Base-by-base conservation (phyloP, 2,113 vertebrate species). In the Phalacrocorax pelagicus region DNA sequence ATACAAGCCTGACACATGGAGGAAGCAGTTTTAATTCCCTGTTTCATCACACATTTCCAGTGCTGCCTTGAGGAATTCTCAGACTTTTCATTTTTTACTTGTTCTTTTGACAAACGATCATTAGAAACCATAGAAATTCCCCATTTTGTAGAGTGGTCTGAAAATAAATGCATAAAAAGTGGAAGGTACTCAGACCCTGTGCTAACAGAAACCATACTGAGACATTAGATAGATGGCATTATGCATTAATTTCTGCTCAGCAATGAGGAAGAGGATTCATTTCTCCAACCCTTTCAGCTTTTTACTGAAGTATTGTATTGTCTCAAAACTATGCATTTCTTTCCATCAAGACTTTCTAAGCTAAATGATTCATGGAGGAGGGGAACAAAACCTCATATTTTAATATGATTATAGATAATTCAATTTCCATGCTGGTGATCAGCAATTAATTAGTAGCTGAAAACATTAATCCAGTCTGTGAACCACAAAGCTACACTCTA, bases 361-460 rank as follows among this genome's bases (percentile, higher is more conserved):
- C 58, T 72, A 87, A 95, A 84, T 44, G 73, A 66, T 91, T 96
- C 87, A 69, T 26, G 58, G 78, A 91, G 54, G 38, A 95, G n/a
- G 88, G 62, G 89, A 92, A 75, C 46, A 94, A 90, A 95, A 72
- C 61, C 87, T 55, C 84, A 63, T 96, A 91, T 95, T 96, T 96
- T 97, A 97, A 97, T 96, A 92, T 77, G 94, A 97, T 97, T 97
- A 97, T 75, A 91, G 96, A 73, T 97, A 97, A 97, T 96, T 95
- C 73, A 97, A 94, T 97, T 97, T 97, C 89, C 95, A 95, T 96
- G 92, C 78, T 95, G 81, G 84, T 90, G 93, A 97, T 97, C 91
- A 88, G 74, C 94, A 96, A 97, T 97, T 97, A 97, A 97, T 97
- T 97, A 97, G 92, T 86, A 90, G 90, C 92, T 97, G 92, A 97